Evolutionary conservation across 2,888 invertebrate species (phyloP), one percentile per base, ranked within the genome.

Genomic region (Epicampocera succincta): DNA sequence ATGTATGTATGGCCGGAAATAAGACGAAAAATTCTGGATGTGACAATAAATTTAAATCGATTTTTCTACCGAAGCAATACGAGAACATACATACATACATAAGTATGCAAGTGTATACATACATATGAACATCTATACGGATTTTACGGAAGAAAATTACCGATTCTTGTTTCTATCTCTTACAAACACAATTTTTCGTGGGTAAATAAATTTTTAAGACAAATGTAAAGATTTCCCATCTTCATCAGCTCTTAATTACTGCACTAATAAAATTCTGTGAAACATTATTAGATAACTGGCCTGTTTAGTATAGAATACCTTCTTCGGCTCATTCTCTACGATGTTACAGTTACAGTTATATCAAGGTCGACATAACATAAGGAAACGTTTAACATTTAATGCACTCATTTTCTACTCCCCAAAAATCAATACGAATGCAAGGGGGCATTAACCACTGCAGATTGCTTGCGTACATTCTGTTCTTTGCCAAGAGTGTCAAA

Each of bases 361-460:
- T 84, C 69, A 78, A 79, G 76, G 77, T 80, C 68, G 73, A 74
- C 8, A 61, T 61, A 63, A 61, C 19, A 21, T 40, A 54, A 52
- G 44, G 12, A 19, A 9, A 56, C 38, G 19, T 48, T 52, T 46
- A 74, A 61, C n/a, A 46, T 19, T 19, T 3, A 5, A 15, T 33
- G 40, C 17, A 11, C 50, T 40, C 11, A 69, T 56, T 40, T 29
- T 48, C 17, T 68, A 54, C 17, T 19, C 21, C 17, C n/a, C 40
- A 13, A 54, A 76, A 76, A 76, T 76, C 76, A 13, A 76, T 76
- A 40, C n/a, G n/a, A n/a, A n/a, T n/a, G n/a, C 29, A 25, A 46
- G 61, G 38, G 19, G 58, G 13, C 44, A 76, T 54, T 76, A 69
- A 54, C 38, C 25, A 48, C 42, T 69, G 21, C 21, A 52, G 33